Evolutionary conservation across 2,888 invertebrate genomes (phyloP).

Genomic region (Pristionchus japonicus): DNA sequence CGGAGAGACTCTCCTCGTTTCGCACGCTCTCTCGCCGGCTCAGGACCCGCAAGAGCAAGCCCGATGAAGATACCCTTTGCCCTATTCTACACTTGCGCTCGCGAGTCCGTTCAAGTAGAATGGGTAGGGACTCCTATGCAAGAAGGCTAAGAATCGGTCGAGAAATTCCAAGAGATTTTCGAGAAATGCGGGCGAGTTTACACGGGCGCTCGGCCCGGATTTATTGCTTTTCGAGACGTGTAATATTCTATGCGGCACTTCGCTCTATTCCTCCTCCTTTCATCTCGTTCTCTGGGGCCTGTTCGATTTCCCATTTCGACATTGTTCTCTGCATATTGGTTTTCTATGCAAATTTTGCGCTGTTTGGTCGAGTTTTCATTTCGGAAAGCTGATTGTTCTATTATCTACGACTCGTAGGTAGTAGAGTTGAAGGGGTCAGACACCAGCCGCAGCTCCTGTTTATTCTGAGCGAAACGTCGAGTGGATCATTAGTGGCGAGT

Average conservation of each 20-base stretch:
- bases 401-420: too few species aligned
- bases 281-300: background rate
- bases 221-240: constrained; percentile 42
- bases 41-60: background rate
- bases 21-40: background rate
- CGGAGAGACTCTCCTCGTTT: background rate
- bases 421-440: too few species aligned
- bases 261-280: background rate
- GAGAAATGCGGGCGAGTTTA: constrained; percentile 6
- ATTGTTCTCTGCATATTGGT: too few species aligned
- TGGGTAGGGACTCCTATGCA: background rate
- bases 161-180: background rate
- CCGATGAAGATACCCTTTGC: background rate
- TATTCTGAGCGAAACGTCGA: too few species aligned
- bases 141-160: background rate
- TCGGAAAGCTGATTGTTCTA: too few species aligned
- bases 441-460: too few species aligned
- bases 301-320: background rate
- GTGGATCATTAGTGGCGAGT: constrained; percentile 7
- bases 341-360: background rate
- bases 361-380: background rate
- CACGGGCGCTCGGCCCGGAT: constrained; percentile 28
- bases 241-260: constrained; percentile 2
- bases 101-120: background rate
- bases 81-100: background rate